Base-by-base conservation (phyloP, 2,113 vertebrate species). In the Sceloporus tristichus region DNA sequence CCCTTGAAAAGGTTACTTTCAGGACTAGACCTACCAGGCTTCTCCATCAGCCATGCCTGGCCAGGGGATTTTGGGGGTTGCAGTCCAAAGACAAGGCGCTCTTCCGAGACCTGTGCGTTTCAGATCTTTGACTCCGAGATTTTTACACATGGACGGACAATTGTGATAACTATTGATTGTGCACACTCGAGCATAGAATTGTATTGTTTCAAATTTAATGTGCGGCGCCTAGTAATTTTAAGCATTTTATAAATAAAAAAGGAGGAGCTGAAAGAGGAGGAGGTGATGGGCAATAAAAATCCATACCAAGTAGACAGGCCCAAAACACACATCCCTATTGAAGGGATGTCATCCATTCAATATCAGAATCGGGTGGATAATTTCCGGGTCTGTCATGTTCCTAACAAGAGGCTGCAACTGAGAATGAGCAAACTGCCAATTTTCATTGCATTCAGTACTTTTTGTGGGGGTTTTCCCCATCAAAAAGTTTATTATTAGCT, bases 191-290 rank as follows among this genome's bases (percentile, higher is more conserved):
- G n/a, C 85, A 80, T n/a, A 54, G 85, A 80, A 81, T 74, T 16
- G 42, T 21, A 27, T 79, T 82, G 70, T 79, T 86, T 8, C 34
- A 56, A 59, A 73, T 56, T 56, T 25, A 79, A 19, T 68, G 14
- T 27, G 56, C n/a, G 9, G 14, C 9, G 34, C 23, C 68, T 16
- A 38, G 48, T 87, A 87, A 87, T 87, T 80, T 73, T 29, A 74
- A 48, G 66, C n/a, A 21, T 66, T 56, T 80, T 27, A 87, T 81
- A 81, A 62, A 87, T 73, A 71, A 80, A 87, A 73, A 5, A 71
- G 29, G n/a, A 71, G n/a, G 13, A 56, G 66, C 13, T 53, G 56
- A 80, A 87, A 73, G 1, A 71, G 29, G n/a, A 56, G n/a, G 21
- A 40, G 66, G 19, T n/a, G 7, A 34, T 11, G 79, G 25, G 4